Evolutionary conservation across 2,888 invertebrate genomes (phyloP), one percentile per base, ranked within the genome.

Genomic region (Odiellus spinosus): DNA sequence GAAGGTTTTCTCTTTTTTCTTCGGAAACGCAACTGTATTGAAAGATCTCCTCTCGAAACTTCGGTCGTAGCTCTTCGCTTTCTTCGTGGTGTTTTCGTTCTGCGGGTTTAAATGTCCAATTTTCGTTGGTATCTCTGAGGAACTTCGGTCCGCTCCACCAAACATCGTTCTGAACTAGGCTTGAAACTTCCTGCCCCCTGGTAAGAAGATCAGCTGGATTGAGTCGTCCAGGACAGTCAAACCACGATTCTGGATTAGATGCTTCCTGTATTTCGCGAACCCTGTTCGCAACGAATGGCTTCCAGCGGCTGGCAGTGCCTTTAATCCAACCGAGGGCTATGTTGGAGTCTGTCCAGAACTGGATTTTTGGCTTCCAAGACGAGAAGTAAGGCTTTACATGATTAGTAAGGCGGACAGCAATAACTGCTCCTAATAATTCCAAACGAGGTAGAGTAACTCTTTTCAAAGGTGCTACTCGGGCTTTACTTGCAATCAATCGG

Each of bases 391-490:
- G 3, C n/a, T 6, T 32, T 15, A 42, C 33, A n/a, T 17, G 17
- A 3, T 42, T 2, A 12, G 33, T 33, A 1, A 42, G 32, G 21
- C 42, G 21, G 3, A 15, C 33, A 17, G 32, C 21, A 18, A 21
- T 19, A 10, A 26, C 11, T 3, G 21, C 41, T 41, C 19, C 21
- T 32, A 33, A 26, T 18, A 33, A 32, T n/a, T 42, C 42, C 8
- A 42, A 33, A 12, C 33, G 21, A 32, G 42, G 42, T 18, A 42
- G 26, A 3, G 42, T 32, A n/a, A 42, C 32, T 32, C 17, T 26
- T 32, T 42, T 42, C 33, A 42, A 6, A 1, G 42, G 33, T 1
- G 42, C 33, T 42, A 44, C 36, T 44, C 44, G 17, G 5, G 44
- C 33, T 14, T 44, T 44, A 15, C 34, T 20, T 8, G 34, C 20